Conservation (phyloP, 2,113 vertebrate species). For the Lutjanus erythropterus region DNA sequence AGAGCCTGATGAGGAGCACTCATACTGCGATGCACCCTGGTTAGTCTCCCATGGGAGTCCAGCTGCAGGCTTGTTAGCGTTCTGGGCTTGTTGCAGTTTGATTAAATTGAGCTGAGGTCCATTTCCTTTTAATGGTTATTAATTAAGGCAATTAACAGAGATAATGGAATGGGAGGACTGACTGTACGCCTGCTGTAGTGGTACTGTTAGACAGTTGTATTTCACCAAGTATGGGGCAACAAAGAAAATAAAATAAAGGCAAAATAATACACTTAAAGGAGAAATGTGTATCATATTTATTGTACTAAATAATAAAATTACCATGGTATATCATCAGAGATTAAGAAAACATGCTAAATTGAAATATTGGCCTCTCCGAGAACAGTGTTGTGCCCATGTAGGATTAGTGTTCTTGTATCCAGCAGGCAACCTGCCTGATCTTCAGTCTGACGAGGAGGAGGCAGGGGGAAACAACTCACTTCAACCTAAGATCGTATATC, state of each 20-base stretch:
- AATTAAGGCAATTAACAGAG: conserved; percentile 40
- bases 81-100: conserved; percentile 27
- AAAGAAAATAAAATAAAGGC: background rate
- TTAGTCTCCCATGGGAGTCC: conserved; percentile 29
- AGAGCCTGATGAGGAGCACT: conserved; percentile 6
- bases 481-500: too few species aligned
- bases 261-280: background rate
- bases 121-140: conserved; percentile 55
- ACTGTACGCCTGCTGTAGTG: background rate
- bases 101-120: conserved; percentile 31
- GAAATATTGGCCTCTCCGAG: too few species aligned
- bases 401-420: too few species aligned
- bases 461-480: too few species aligned
- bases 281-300: too few species aligned
- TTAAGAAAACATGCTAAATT: too few species aligned
- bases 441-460: too few species aligned
- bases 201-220: background rate
- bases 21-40: background rate
- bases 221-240: background rate
- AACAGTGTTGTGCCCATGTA: too few species aligned
- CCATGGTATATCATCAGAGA: too few species aligned
- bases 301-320: too few species aligned
- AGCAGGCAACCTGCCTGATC: too few species aligned
- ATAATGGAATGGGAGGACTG: conserved; percentile 25
- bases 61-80: conserved; percentile 25